phyloP scores from a whole-genome alignment of 1,140 invertebrate species.

The Drosophila kanapiae region DNA sequence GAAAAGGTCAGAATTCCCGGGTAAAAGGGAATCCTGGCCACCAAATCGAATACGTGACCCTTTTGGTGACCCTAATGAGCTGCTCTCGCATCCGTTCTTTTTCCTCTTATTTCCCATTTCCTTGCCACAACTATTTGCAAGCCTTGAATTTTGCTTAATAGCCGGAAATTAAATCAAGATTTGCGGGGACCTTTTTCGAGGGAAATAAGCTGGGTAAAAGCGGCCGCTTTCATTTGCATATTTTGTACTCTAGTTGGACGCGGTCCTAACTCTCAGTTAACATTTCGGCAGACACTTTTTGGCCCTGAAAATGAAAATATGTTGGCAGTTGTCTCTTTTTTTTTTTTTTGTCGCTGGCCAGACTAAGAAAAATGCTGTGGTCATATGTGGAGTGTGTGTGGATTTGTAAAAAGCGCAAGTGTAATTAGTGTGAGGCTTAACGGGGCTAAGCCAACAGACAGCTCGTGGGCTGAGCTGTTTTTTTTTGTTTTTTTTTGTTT shows the following conservation, averaged over 20 bases:
- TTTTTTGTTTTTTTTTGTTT: background rate
- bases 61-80: conserved; percentile 55
- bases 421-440: conserved; percentile 80
- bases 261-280: conserved; percentile 35
- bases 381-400: conserved; percentile 32
- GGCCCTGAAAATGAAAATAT: conserved; percentile 82
- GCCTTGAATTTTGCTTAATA: conserved; percentile 50
- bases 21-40: background rate
- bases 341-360: conserved; percentile 24
- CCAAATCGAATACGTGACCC: conserved; percentile 14
- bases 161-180: conserved; percentile 81
- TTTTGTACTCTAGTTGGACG: conserved; percentile 48
- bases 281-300: conserved; percentile 55
- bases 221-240: conserved; percentile 67
- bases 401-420: conserved; percentile 80
- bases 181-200: conserved; percentile 43
- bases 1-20: background rate
- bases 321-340: conserved; percentile 48
- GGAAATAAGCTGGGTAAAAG: background rate
- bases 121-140: conserved; percentile 54
- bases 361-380: conserved; percentile 71
- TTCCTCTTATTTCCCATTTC: background rate
- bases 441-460: conserved; percentile 72
- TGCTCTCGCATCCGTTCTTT: background rate
- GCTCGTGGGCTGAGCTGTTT: conserved; percentile 40